phyloP scores from a whole-genome alignment of 2,113 vertebrate genomes.

The Fukomys damarensis region DNA sequence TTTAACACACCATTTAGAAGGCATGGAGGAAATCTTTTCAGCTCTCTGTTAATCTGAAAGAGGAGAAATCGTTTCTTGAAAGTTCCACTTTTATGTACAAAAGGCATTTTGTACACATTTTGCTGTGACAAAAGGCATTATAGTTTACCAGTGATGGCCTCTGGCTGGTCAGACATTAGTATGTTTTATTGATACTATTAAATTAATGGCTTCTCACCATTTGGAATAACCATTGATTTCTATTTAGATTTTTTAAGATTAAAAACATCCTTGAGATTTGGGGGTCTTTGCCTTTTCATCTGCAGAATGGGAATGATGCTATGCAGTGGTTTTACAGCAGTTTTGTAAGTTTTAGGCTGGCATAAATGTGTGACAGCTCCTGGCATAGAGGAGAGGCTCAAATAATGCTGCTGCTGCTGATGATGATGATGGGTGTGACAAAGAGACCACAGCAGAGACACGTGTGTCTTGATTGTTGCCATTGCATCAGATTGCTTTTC shows the following conservation, averaged over 20 bases:
- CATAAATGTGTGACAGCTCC: neutral
- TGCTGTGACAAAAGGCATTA: neutral
- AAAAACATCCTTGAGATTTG: neutral
- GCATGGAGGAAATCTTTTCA: conserved; percentile 67
- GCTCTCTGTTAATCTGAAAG: neutral
- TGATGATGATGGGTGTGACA: too few species aligned
- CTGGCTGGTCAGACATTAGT: neutral
- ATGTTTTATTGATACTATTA: neutral
- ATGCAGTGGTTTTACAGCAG: neutral
- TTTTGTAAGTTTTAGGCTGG: neutral
- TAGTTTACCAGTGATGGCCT: neutral
- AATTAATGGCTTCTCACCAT: neutral
- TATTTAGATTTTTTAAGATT: neutral
- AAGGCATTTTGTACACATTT: too few species aligned
- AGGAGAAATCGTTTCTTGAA: neutral
- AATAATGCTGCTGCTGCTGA: fast-evolving
- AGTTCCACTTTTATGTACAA: neutral
- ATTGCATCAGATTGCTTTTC: neutral
- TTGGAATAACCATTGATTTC: neutral
- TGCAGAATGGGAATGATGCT: neutral
- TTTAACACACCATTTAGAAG: conserved; percentile 66
- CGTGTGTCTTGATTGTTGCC: neutral
- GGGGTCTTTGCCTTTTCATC: neutral
- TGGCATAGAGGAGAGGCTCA: neutral
- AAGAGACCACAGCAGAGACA: neutral